phyloP scores from a whole-genome alignment of 2,113 vertebrate genomes.

The Mus spicilegus region DNA sequence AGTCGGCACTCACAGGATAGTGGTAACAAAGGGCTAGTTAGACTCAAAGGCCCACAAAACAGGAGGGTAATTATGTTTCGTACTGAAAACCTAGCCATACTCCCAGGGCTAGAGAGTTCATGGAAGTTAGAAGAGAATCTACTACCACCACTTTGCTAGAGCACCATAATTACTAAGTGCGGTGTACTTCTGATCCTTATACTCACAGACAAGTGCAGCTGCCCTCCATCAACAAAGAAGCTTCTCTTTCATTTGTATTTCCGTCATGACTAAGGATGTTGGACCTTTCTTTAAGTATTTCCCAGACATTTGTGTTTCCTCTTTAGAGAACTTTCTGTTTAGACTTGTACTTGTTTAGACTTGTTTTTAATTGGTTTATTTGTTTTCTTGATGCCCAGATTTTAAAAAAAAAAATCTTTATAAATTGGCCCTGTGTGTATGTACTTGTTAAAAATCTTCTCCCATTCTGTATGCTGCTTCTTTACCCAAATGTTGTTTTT shows the following conservation, averaged over 20 bases:
- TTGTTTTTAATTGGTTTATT: neutral
- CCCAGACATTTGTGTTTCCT: neutral
- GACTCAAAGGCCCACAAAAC: neutral
- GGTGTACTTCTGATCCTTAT: neutral
- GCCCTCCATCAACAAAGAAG: neutral
- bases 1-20: neutral
- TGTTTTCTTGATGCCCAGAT: neutral
- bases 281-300: neutral
- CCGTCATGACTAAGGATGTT: neutral
- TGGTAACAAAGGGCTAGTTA: neutral
- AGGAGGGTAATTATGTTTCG: neutral
- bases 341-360: neutral
- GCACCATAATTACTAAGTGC: neutral
- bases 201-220: neutral
- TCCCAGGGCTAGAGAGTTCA: neutral
- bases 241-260: neutral
- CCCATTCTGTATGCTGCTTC: neutral
- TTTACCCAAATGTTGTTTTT: neutral
- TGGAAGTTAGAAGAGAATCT: neutral
- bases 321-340: neutral
- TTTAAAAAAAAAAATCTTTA: neutral
- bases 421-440: neutral
- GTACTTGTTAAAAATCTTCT: neutral
- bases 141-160: neutral
- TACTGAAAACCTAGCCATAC: neutral